Evolutionary conservation across 2,888 invertebrate species (phyloP), one percentile per base, ranked within the genome.

Genomic region (Pemphredon lugubris): DNA sequence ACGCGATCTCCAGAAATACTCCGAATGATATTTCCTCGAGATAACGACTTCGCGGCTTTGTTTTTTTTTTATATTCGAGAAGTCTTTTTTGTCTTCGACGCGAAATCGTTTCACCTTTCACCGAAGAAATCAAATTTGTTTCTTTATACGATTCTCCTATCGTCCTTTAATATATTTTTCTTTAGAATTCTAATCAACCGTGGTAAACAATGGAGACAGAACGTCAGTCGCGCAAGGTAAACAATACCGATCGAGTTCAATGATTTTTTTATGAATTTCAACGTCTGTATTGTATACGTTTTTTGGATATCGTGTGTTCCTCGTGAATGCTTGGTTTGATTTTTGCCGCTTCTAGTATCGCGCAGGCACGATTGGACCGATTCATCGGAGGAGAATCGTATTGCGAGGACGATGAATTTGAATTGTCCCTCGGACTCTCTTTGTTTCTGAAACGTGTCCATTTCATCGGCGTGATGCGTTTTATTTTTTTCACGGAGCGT

Each of bases 281-380:
- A n/a, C n/a, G n/a, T n/a, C n/a, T n/a, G n/a, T n/a, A n/a, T 6
- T 18, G 18, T 4, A 55, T 16, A 45, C 67, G 69, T 59, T 81
- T 83, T 53, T 71, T 75, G 16, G 73, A 74, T 23, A 85, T 54
- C 44, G 68, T 72, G 50, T 85, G 85, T 51, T 85, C 80, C 16
- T 73, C 73, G 72, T 85, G 85, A 37, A 54, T n/a, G 60, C 80
- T 85, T 2, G 84, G 84, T 34, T 73, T 77, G 48, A 85, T 85
- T 16, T 58, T 73, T 2, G 81, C 85, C 0, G 68, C 73, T 1
- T 51, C 64, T 9, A 20, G 23, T n/a, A 20, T 47, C 5, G 11
- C 3, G 2, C 14, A 14, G 0, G 45, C 9, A 1, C 48, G 59
- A n/a, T n/a, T 11, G 6, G 50, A 6, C 9, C 6, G 11, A 11